Evolutionary conservation across 1,140 invertebrate species (phyloP).

Genomic region (Papilio polyxenes): DNA sequence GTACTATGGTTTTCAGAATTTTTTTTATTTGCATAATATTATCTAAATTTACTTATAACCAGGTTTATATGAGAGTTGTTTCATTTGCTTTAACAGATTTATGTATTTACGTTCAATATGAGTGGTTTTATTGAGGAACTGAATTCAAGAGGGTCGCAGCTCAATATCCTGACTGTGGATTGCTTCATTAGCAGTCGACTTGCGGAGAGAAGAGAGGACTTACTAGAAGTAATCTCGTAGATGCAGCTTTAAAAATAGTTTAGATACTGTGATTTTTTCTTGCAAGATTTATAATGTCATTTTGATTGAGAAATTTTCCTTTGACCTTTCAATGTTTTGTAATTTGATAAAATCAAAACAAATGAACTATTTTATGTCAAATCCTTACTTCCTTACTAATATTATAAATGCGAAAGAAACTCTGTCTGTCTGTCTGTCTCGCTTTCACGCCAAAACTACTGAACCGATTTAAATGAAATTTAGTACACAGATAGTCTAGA

Average conservation of each 20-base stretch:
- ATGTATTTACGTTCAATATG: constrained; percentile 1
- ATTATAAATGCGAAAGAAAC: too few species aligned
- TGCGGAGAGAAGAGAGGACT: constrained; percentile 39
- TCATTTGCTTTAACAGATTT: not conserved
- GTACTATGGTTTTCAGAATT: not conserved
- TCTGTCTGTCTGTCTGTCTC: too few species aligned
- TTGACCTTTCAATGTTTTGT: not conserved
- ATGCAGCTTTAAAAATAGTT: not conserved
- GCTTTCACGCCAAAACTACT: too few species aligned
- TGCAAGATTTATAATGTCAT: not conserved
- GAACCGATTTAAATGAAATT: too few species aligned
- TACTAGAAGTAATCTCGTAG: constrained; percentile 52
- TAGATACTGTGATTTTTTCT: not conserved
- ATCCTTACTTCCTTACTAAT: too few species aligned
- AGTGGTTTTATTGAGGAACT: constrained; percentile 67
- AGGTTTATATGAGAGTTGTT: not conserved
- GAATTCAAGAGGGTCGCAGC: constrained; percentile 67
- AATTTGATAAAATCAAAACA: not conserved
- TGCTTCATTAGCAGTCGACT: constrained; percentile 77
- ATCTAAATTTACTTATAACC: not conserved
- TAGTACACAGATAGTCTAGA: too few species aligned
- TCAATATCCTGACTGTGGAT: constrained; percentile 75
- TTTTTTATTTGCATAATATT: not conserved
- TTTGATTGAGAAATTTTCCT: not conserved
- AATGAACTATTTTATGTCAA: not conserved